Evolutionary conservation across 2,888 invertebrate species (phyloP).

Genomic region (Eupsilia transversa): DNA sequence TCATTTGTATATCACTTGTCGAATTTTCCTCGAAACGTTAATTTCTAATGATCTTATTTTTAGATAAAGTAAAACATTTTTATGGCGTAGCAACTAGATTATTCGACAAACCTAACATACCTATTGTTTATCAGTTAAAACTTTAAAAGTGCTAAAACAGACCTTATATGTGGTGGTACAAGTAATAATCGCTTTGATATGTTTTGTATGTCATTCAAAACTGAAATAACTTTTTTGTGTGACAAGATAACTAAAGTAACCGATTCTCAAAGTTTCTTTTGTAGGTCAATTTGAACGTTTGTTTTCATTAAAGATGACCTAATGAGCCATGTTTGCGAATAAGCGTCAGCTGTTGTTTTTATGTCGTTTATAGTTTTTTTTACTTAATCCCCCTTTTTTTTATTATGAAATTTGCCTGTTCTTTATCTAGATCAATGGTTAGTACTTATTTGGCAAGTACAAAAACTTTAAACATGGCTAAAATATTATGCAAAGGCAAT

Average conservation of each 20-base stretch:
- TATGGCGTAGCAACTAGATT: not conserved
- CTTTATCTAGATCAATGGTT: not conserved
- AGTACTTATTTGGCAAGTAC: not conserved
- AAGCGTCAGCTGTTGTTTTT: not conserved
- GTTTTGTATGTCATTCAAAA: slow-evolving; percentile 70
- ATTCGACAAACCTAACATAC: not conserved
- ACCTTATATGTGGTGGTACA: slow-evolving; percentile 65
- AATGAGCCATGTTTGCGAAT: not conserved
- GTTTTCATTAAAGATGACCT: slow-evolving; percentile 35
- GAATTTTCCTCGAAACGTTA: not conserved
- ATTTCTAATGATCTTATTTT: not conserved
- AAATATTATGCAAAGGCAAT: not conserved
- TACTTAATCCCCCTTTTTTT: not conserved
- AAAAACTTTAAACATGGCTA: not conserved
- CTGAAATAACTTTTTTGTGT: slow-evolving; percentile 72
- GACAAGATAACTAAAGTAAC: slow-evolving; percentile 32
- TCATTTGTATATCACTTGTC: not conserved
- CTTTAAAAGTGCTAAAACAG: not conserved
- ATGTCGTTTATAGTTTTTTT: not conserved
- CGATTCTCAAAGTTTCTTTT: slow-evolving; percentile 38
- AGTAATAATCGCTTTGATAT: slow-evolving; percentile 74
- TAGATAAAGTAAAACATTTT: not conserved
- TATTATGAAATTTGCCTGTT: not conserved
- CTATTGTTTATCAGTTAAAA: slow-evolving; percentile 11
- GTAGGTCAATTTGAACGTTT: slow-evolving; percentile 36